phyloP scores from a whole-genome alignment of 2,113 vertebrate genomes.

The Acanthochromis polyacanthus region DNA sequence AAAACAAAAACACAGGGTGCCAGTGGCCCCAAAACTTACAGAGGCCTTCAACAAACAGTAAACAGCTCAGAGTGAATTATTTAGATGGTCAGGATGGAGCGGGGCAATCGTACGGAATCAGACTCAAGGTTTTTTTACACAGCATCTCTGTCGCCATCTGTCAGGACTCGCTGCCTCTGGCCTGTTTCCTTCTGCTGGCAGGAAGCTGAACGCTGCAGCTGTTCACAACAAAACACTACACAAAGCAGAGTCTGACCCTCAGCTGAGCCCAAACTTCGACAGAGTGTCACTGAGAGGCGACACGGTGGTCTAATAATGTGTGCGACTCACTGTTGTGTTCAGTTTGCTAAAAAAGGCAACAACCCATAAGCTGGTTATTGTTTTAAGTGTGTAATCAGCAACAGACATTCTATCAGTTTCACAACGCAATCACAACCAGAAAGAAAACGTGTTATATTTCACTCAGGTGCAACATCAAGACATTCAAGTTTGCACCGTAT shows the following conservation, averaged over 20 bases:
- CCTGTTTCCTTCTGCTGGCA: slow-evolving; percentile 20
- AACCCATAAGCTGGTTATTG: too few relatives aligned
- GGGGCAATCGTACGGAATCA: slow-evolving; percentile 2
- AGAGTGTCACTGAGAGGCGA: not conserved
- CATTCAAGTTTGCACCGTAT: too few relatives aligned
- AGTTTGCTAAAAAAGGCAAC: too few relatives aligned
- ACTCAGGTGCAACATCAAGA: too few relatives aligned
- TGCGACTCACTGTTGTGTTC: too few relatives aligned
- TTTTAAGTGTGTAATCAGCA: too few relatives aligned
- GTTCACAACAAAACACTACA: slow-evolving; percentile 34
- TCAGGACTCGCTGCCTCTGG: slow-evolving; percentile 23
- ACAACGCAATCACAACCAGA: too few relatives aligned
- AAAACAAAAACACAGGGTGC: not conserved
- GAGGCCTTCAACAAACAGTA: slow-evolving; percentile 1
- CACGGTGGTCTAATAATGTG: too few relatives aligned
- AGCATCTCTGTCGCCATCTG: not conserved
- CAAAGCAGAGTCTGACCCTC: not conserved
- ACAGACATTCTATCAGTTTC: too few relatives aligned
- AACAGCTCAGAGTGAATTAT: slow-evolving; percentile 49
- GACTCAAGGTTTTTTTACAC: not conserved
- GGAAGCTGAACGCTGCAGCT: slow-evolving; percentile 52
- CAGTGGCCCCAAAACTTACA: not conserved
- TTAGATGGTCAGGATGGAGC: slow-evolving; percentile 30
- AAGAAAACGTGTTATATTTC: too few relatives aligned
- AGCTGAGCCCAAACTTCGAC: not conserved